Percentiles rank a stretch among this genome's conserved stretches.
Conservation (phyloP, 1,140 invertebrate genomes). For the Galleria mellonella region DNA sequence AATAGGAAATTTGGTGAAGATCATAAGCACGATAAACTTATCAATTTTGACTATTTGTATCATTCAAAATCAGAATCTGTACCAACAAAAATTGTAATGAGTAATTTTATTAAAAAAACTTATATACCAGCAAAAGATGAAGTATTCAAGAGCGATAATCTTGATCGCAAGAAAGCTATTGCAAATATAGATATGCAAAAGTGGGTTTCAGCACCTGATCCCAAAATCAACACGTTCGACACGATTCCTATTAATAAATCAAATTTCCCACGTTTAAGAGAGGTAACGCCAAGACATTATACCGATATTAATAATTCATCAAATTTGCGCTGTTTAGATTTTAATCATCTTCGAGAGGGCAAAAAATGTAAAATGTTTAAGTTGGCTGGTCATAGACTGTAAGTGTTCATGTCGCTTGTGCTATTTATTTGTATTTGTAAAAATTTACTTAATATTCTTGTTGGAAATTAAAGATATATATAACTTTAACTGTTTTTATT, state of each 20-base stretch:
- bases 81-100: conserved; percentile 30
- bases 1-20: conserved; percentile 11
- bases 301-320: too few relatives aligned
- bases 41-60: background rate
- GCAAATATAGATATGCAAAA: conserved; percentile 29
- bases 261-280: too few relatives aligned
- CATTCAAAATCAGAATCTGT: conserved; percentile 12
- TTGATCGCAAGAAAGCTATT: conserved; percentile 31
- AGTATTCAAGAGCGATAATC: conserved; percentile 21
- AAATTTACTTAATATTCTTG: background rate
- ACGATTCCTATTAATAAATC: conserved; percentile 4
- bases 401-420: background rate
- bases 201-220: conserved; percentile 12
- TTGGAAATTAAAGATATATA: background rate
- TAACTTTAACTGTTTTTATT: too few relatives aligned
- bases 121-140: conserved; percentile 21
- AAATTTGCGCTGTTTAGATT: background rate
- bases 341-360: conserved; percentile 26
- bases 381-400: conserved; percentile 43
- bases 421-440: background rate
- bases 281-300: too few relatives aligned
- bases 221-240: conserved; percentile 6
- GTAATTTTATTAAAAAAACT: conserved; percentile 30
- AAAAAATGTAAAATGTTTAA: conserved; percentile 56
- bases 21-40: conserved; percentile 2